A percentile compares a stretch with the other conserved stretches of the same genome.
phyloP scores from a whole-genome alignment of 2,113 vertebrate genomes.

The Thunnus maccoyii region DNA sequence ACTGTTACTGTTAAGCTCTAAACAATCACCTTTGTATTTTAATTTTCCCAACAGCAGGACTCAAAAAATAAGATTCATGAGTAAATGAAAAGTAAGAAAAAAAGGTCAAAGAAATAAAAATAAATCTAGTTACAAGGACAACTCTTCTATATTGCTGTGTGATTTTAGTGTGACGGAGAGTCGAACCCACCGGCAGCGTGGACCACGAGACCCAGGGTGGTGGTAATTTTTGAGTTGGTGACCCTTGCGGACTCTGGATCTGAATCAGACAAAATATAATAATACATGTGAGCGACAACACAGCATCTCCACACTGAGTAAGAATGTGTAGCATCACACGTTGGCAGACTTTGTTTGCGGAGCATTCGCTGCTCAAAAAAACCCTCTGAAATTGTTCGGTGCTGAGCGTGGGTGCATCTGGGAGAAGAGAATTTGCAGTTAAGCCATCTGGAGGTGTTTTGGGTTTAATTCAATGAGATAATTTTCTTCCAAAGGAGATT shows the following conservation, averaged over 20 bases:
- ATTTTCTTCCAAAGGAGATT: neutral
- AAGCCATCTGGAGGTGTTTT: neutral
- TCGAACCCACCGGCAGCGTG: constrained; percentile 92
- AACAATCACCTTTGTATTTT: too few relatives aligned
- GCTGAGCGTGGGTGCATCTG: neutral
- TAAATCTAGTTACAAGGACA: neutral
- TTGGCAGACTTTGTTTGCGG: neutral
- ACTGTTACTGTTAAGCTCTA: too few relatives aligned
- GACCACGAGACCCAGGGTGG: constrained; percentile 95
- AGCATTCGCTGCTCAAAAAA: neutral
- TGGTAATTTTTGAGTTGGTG: constrained; percentile 95
- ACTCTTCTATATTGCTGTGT: neutral
- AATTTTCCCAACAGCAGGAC: too few relatives aligned
- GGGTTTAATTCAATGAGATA: neutral
- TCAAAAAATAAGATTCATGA: too few relatives aligned
- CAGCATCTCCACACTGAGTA: neutral
- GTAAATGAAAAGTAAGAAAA: too few relatives aligned
- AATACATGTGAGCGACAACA: neutral
- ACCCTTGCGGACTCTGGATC: constrained; percentile 93
- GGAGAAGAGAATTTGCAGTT: too few relatives aligned
- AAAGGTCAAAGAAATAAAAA: too few relatives aligned
- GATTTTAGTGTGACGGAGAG: neutral
- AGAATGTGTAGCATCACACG: neutral
- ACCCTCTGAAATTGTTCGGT: neutral
- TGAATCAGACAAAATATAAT: constrained; percentile 69